These are phyloP conservation scores for Prunella himalayana DNA, from an alignment of 2,113 vertebrate species.

Conservation along the genomic window DNA sequence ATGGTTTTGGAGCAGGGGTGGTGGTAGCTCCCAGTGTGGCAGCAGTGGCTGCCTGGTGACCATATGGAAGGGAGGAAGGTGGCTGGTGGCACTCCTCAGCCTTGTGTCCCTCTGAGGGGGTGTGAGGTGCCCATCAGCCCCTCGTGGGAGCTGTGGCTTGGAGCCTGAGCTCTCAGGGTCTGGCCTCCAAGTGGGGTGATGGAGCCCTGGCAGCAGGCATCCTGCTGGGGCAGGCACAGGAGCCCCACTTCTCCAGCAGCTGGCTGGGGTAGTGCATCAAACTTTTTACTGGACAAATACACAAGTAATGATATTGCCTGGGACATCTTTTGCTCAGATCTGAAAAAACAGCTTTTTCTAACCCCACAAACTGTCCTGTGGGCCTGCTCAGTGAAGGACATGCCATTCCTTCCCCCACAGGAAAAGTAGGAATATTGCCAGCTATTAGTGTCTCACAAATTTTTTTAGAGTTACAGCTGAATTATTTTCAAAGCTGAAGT, in stretches of 20 bases:
- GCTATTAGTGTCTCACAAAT: neutral
- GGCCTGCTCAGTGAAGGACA: neutral
- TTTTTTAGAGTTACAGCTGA: neutral
- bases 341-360: neutral
- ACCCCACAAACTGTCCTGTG: neutral
- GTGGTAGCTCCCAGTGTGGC: neutral
- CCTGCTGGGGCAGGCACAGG: neutral
- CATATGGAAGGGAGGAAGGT: neutral
- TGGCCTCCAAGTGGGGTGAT: neutral
- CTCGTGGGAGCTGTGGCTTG: rapidly evolving
- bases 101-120: neutral
- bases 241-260: neutral
- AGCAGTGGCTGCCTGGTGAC: neutral
- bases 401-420: neutral
- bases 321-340: neutral
- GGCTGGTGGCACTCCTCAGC: neutral
- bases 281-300: neutral
- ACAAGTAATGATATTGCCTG: neutral
- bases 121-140: neutral
- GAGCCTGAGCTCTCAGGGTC: neutral
- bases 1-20: neutral
- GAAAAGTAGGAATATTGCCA: neutral
- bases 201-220: neutral
- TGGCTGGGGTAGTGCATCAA: neutral
- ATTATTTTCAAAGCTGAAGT: neutral